Percentiles rank a stretch among this genome's conserved stretches.
Conservation (phyloP, 1,140 invertebrate species). For the Belonocnema kinseyi region DNA sequence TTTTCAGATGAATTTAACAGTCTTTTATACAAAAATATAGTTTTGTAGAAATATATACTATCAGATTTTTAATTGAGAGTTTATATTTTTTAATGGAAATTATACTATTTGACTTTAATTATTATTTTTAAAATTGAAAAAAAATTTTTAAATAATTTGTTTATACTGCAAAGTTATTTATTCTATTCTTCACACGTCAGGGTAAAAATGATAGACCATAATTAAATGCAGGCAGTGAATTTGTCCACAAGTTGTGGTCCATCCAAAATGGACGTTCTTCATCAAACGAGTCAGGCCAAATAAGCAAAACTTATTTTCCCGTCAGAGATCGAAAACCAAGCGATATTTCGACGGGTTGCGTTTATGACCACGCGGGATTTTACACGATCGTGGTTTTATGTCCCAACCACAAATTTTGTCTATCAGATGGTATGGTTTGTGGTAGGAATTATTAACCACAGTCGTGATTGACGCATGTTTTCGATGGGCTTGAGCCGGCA, state of each 20-base stretch:
- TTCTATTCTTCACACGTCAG: too few relatives aligned
- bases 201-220: too few relatives aligned
- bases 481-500: constrained; percentile 52
- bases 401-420: constrained; percentile 60
- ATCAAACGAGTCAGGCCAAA: constrained; percentile 56
- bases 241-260: constrained; percentile 11
- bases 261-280: neutral
- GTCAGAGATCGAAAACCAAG: constrained; percentile 56
- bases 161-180: too few relatives aligned
- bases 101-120: too few relatives aligned
- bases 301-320: constrained; percentile 63
- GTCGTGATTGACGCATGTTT: constrained; percentile 65
- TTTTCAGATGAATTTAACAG: too few relatives aligned
- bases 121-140: too few relatives aligned
- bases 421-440: constrained; percentile 53
- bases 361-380: constrained; percentile 57
- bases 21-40: too few relatives aligned
- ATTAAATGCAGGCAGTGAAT: neutral
- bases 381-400: constrained; percentile 63
- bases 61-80: too few relatives aligned
- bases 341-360: constrained; percentile 60
- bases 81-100: too few relatives aligned
- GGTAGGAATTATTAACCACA: constrained; percentile 64
- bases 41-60: too few relatives aligned
- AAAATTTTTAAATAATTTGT: too few relatives aligned